Percentiles rank a stretch among this genome's conserved stretches.
These are phyloP conservation scores for Dreissena rostriformis DNA, from an alignment of 1,140 invertebrate species.

Conservation along the genomic window DNA sequence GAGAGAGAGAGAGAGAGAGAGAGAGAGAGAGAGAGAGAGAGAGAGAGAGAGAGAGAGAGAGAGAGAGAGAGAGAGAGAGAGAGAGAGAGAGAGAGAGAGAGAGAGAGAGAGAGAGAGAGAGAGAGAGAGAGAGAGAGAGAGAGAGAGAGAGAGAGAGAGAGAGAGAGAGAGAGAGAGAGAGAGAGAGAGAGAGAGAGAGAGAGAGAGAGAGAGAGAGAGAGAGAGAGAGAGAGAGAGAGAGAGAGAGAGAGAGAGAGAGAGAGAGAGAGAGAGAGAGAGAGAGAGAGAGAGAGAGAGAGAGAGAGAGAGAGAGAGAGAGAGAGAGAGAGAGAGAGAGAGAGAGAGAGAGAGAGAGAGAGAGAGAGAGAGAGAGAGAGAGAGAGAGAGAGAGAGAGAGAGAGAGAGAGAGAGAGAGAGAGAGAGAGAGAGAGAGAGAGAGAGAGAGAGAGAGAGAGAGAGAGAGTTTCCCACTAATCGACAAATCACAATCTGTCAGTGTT, in stretches of 20 bases:
- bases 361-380: too few species aligned
- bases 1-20: conserved; percentile 44
- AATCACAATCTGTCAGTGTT: too few species aligned
- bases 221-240: conserved; percentile 43
- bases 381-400: too few species aligned
- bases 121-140: conserved; percentile 50
- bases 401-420: too few species aligned
- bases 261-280: conserved; percentile 26
- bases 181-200: conserved; percentile 52
- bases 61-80: conserved; percentile 13
- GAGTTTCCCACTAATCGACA: too few species aligned
- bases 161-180: conserved; percentile 53
- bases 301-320: conserved; percentile 25
- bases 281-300: conserved; percentile 33
- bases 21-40: conserved; percentile 40
- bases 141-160: conserved; percentile 47
- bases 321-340: conserved; percentile 28
- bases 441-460: too few species aligned
- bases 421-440: too few species aligned
- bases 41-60: conserved; percentile 34
- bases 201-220: conserved; percentile 37
- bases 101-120: conserved; percentile 46
- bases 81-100: conserved; percentile 44
- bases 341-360: too few species aligned
- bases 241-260: conserved; percentile 32